Evolutionary conservation across 2,797 vertebrate genomes (phyloP).

Genomic region (Myripristis jacobus): DNA sequence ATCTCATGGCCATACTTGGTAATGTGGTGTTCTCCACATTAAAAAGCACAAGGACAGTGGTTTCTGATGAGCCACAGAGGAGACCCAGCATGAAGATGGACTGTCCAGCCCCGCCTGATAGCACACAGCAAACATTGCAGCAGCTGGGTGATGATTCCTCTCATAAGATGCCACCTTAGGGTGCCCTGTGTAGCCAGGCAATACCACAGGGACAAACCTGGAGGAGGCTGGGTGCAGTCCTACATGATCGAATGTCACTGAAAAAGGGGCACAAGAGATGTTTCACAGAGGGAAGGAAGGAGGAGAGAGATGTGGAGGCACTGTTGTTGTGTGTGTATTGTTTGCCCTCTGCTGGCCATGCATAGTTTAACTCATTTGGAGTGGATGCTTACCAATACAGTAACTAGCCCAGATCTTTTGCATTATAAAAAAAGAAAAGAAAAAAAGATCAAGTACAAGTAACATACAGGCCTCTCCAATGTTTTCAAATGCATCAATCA

Average conservation of each 20-base stretch:
- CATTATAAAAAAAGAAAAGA: background rate
- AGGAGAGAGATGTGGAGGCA: background rate
- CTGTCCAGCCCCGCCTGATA: no score
- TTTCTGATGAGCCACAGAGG: constrained; percentile 13
- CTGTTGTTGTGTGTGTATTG: constrained; percentile 20
- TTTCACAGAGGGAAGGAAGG: background rate
- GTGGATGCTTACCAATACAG: background rate
- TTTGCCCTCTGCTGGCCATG: constrained; percentile 67
- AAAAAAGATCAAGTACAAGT: no score
- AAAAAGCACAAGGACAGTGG: constrained; percentile 9
- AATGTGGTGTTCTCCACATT: constrained; percentile 4
- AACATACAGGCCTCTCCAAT: background rate
- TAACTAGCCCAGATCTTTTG: background rate
- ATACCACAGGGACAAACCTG: no score
- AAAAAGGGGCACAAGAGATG: no score
- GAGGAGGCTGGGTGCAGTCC: no score
- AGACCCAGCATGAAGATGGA: background rate
- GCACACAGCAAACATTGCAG: no score
- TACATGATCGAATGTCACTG: no score
- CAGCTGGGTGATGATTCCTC: no score
- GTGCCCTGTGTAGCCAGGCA: no score
- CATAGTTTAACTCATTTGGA: background rate
- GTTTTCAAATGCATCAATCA: no score
- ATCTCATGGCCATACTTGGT: no score
- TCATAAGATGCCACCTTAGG: no score